A percentile compares a stretch with the other conserved stretches of the same genome.
These are phyloP conservation scores for Brachionus asplanchnoidis DNA, from an alignment of 1,140 invertebrate genomes.

Conservation along the genomic window DNA sequence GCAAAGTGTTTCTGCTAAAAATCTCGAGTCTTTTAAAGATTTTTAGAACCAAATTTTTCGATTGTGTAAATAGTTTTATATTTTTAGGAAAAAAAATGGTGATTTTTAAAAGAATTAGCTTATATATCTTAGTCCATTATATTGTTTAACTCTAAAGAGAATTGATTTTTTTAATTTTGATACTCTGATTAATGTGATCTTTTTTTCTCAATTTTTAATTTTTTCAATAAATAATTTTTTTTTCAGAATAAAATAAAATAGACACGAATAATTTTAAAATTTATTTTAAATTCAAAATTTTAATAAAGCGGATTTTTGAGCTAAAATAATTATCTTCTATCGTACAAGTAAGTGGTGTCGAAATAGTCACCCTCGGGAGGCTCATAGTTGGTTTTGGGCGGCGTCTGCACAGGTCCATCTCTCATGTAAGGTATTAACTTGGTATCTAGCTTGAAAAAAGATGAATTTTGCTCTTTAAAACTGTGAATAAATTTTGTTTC, in stretches of 20 bases:
- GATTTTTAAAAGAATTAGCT: not conserved
- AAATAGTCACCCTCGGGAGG: slow-evolving; percentile 41
- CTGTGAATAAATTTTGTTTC: too few relatives aligned
- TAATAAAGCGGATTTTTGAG: not conserved
- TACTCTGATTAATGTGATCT: not conserved
- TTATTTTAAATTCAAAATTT: not conserved
- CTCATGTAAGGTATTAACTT: slow-evolving; percentile 1
- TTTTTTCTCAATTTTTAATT: not conserved
- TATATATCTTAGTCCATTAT: not conserved
- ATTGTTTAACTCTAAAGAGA: not conserved
- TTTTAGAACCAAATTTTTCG: not conserved
- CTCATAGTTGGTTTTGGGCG: not conserved
- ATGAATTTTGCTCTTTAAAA: not conserved
- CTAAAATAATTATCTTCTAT: slow-evolving; percentile 8
- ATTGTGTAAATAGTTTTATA: not conserved
- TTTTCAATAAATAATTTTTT: not conserved
- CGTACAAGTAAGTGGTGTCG: slow-evolving; percentile 38
- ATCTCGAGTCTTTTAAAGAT: slow-evolving; percentile 5
- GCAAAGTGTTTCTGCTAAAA: slow-evolving; percentile 27
- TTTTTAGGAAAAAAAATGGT: not conserved
- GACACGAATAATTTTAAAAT: not conserved
- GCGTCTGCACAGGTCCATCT: slow-evolving; percentile 26
- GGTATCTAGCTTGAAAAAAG: not conserved
- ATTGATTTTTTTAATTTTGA: not conserved
- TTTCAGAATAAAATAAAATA: not conserved